Evolutionary conservation across 2,113 vertebrate genomes (phyloP).

Genomic region (Tricholaema leucomelas): DNA sequence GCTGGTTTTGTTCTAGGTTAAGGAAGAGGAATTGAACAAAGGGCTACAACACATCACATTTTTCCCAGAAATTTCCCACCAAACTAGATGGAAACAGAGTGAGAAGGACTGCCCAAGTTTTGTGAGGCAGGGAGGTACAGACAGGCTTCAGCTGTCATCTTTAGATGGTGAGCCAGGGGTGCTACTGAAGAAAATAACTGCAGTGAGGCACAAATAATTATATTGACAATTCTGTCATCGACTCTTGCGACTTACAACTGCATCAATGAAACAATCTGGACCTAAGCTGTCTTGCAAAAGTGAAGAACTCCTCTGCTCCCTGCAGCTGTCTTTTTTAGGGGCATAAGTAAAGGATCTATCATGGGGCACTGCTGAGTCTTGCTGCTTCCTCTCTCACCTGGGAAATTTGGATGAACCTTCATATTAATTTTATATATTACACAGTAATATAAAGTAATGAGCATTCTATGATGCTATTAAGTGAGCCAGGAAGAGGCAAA

Average conservation of each 20-base stretch:
- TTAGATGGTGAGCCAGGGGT: not conserved
- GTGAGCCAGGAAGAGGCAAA: not conserved
- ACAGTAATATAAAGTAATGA: not conserved
- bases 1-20: slow-evolving; percentile 57
- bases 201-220: not conserved
- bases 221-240: not conserved
- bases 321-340: not conserved
- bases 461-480: not conserved
- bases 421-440: not conserved
- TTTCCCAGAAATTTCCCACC: not conserved
- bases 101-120: not conserved
- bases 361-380: not conserved
- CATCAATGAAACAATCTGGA: not conserved
- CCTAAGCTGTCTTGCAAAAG: not conserved
- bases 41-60: slow-evolving; percentile 44
- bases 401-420: not conserved
- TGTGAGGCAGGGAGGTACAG: not conserved
- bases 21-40: slow-evolving; percentile 76
- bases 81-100: not conserved
- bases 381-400: not conserved
- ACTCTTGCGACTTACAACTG: slow-evolving; percentile 62
- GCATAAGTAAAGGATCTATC: not conserved
- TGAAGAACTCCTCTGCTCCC: not conserved
- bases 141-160: not conserved
- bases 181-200: not conserved